These are phyloP conservation scores for Corythornis cristatus DNA, from an alignment of 2,113 vertebrate species.

Conservation along the genomic window DNA sequence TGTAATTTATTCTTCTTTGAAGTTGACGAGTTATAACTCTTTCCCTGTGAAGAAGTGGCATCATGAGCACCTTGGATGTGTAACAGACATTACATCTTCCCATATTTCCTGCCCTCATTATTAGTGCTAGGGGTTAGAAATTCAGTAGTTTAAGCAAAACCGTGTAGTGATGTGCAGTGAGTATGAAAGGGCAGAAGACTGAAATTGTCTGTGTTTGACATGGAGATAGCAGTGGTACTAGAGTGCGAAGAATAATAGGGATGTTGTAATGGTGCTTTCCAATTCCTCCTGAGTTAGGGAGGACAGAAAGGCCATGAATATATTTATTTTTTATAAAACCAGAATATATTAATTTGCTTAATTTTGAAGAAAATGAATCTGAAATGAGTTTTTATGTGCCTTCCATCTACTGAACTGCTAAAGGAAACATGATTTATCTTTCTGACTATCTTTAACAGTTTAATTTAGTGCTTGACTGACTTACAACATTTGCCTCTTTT, in stretches of 20 bases:
- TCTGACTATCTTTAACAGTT: background rate
- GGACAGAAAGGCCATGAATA: background rate
- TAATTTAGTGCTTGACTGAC: slow-evolving; percentile 20
- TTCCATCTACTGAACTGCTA: background rate
- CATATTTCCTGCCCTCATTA: background rate
- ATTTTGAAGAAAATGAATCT: background rate
- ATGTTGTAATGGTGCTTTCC: background rate
- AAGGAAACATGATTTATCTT: background rate
- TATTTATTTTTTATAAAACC: background rate
- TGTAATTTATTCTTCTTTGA: background rate
- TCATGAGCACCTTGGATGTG: background rate
- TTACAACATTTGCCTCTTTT: background rate
- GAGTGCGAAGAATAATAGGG: background rate
- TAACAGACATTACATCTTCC: background rate
- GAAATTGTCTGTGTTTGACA: background rate
- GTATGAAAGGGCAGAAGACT: background rate
- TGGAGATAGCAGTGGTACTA: background rate
- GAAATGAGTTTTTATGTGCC: background rate
- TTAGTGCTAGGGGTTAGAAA: background rate
- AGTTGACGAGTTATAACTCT: background rate
- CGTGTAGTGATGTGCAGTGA: background rate
- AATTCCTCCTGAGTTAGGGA: background rate
- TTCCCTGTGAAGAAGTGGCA: background rate
- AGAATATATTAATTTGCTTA: background rate
- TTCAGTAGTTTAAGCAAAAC: background rate